Percentiles rank a stretch among this genome's conserved stretches.
These are phyloP conservation scores for Cinclus mexicanus DNA, from an alignment of 2,113 vertebrate genomes.

Conservation along the genomic window DNA sequence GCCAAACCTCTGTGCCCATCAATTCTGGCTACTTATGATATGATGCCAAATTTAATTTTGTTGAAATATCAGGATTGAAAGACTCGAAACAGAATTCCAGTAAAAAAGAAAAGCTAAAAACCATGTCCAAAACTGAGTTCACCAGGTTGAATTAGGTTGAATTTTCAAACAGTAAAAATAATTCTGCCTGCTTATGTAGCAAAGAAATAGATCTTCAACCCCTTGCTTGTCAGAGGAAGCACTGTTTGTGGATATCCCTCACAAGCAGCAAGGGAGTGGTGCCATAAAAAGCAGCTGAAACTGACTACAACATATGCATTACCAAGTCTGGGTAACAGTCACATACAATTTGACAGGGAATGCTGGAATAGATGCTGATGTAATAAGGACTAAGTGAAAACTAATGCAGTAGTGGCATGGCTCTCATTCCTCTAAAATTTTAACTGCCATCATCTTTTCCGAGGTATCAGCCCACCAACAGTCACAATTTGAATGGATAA, in stretches of 20 bases:
- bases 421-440: background rate
- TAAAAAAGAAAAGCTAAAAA: background rate
- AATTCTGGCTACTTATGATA: background rate
- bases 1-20: background rate
- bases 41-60: background rate
- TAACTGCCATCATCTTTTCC: background rate
- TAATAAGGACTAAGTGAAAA: background rate
- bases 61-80: background rate
- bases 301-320: background rate
- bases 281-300: background rate
- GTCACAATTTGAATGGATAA: background rate
- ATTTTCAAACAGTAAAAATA: background rate
- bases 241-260: background rate
- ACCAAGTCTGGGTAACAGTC: background rate
- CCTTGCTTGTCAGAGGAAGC: background rate
- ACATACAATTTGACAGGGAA: background rate
- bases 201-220: background rate
- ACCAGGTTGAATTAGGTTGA: background rate
- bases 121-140: background rate
- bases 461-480: background rate
- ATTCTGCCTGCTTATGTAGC: background rate
- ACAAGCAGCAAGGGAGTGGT: background rate
- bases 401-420: background rate
- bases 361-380: background rate
- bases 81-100: background rate